These are phyloP conservation scores for Aptenodytes patagonicus DNA, from an alignment of 2,113 vertebrate genomes.

Conservation along the genomic window DNA sequence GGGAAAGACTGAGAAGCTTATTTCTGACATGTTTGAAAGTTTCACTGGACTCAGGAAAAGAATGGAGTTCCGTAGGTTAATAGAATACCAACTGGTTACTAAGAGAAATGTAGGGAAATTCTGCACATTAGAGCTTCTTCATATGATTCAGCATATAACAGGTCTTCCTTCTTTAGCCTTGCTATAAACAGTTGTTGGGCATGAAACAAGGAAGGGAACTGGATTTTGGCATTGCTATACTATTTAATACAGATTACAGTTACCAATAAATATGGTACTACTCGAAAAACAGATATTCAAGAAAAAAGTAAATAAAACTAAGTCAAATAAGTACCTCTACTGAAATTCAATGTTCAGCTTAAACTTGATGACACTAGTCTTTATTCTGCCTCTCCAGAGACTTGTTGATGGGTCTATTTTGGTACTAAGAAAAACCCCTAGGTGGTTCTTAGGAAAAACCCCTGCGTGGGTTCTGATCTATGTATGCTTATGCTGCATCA, in stretches of 20 bases:
- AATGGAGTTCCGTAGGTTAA: not conserved
- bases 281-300: not conserved
- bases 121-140: not conserved
- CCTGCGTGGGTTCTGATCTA: too few species aligned
- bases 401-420: not conserved
- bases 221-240: not conserved
- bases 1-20: not conserved
- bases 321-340: not conserved
- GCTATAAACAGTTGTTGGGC: not conserved
- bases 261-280: not conserved
- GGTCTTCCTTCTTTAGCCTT: not conserved
- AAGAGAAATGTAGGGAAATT: not conserved
- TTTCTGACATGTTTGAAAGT: not conserved
- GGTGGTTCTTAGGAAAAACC: too few species aligned
- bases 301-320: not conserved
- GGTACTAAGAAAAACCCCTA: not conserved
- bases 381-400: not conserved
- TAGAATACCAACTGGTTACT: not conserved
- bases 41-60: not conserved
- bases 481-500: too few species aligned
- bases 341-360: not conserved
- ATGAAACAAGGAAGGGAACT: not conserved
- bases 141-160: not conserved
- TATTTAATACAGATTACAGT: not conserved
- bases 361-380: not conserved